phyloP scores from a whole-genome alignment of 2,888 invertebrate genomes.

The Folsomia manolachei region DNA sequence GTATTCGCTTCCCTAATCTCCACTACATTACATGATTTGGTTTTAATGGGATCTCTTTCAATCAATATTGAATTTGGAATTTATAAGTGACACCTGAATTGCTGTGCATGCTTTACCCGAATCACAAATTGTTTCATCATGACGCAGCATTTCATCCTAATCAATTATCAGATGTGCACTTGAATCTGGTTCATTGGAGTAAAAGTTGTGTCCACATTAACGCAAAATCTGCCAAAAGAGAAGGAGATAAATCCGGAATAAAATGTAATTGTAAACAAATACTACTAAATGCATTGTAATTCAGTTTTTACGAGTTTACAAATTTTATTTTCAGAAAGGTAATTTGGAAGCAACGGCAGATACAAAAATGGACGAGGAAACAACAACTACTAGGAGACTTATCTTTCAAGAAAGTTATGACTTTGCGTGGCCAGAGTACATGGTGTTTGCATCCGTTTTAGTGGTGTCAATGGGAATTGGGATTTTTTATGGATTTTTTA shows the following conservation, averaged over 20 bases:
- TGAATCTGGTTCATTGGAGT: not conserved
- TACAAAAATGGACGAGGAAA: conserved; percentile 1
- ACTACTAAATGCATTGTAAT: no score
- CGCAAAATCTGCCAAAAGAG: no score
- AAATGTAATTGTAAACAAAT: no score
- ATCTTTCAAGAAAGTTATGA: conserved; percentile 24
- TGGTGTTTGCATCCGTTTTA: conserved; percentile 69
- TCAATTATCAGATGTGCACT: not conserved
- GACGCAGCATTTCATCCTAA: not conserved
- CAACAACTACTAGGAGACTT: conserved; percentile 2
- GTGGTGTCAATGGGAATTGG: conserved; percentile 77
- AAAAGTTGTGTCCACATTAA: no score
- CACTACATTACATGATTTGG: no score
- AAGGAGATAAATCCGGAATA: no score
- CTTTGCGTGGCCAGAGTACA: conserved; percentile 68
- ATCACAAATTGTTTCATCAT: not conserved
- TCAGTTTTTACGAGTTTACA: no score
- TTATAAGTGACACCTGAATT: no score
- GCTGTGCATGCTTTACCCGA: no score
- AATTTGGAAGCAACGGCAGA: not conserved
- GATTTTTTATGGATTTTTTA: conserved; percentile 76
- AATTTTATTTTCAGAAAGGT: not conserved
- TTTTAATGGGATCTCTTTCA: not conserved
- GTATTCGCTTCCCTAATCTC: no score
- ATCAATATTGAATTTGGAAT: no score